phyloP scores from a whole-genome alignment of 2,113 vertebrate genomes.

The Brachyhypopomus gauderio region DNA sequence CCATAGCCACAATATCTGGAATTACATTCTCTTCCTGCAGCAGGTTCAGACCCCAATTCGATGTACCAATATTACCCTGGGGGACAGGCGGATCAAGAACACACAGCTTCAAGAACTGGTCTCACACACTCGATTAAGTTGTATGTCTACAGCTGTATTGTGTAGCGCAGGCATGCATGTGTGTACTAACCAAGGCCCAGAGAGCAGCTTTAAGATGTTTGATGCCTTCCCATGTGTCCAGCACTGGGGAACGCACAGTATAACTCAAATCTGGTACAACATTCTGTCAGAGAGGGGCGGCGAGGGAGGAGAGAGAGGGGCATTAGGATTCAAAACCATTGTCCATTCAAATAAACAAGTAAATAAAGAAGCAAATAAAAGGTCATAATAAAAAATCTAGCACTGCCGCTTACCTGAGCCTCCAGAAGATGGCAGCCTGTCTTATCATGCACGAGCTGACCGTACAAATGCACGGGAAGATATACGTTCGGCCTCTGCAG shows the following conservation, averaged over 20 bases:
- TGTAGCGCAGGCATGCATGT: neutral
- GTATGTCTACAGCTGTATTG: too few relatives aligned
- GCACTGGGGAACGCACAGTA: constrained; percentile 88
- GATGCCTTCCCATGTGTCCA: constrained; percentile 98
- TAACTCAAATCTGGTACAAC: constrained; percentile 95
- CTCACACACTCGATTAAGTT: neutral
- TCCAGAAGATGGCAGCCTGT: constrained; percentile 96
- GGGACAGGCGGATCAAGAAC: constrained; percentile 47
- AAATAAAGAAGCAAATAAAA: neutral
- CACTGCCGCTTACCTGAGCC: constrained; percentile 80
- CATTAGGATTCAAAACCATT: neutral
- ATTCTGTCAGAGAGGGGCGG: constrained; percentile 72
- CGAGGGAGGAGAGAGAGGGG: neutral
- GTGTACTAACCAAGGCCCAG: constrained; percentile 89
- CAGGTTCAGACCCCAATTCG: constrained; percentile 97
- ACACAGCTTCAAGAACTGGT: neutral
- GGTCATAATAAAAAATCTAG: neutral
- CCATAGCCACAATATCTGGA: constrained; percentile 90
- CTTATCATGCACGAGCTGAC: constrained; percentile 97
- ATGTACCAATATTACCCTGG: constrained; percentile 96
- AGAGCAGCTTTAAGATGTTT: constrained; percentile 97
- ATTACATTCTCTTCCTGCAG: constrained; percentile 98
- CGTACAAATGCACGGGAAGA: constrained; percentile 95
- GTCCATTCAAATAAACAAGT: neutral
- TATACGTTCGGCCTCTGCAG: constrained; percentile 96